Base-by-base conservation (phyloP, 2,113 vertebrate species). In the Lophura nycthemera region DNA sequence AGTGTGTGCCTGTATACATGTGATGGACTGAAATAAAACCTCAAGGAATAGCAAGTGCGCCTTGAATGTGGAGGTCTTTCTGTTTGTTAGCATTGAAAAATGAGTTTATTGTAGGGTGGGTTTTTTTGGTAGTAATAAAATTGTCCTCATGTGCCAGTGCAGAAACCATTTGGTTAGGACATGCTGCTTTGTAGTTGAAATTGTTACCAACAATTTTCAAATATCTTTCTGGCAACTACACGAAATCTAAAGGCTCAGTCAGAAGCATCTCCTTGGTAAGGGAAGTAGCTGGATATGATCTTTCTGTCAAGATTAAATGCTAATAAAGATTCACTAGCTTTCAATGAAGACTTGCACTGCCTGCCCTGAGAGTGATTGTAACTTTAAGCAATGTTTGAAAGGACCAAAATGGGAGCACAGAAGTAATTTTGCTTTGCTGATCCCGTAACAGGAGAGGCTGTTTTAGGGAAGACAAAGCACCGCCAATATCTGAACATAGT, bases 401-500 rank as follows among this genome's bases (percentile, higher is more conserved):
- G 92, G 63, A 86, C 61, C 93, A 89, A 75, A 65, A 86, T 66
- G 86, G 57, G 79, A 95, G 45, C 93, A 79, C 50, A 94, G 60
- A 89, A 94, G 75, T 32, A 77, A 95, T 93, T 89, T 90, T 76
- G 57, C 50, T 91, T 93, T 95, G 69, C 63, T 89, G 66, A 81
- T 94, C 97, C 57, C 89, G 91, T 88, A 90, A 87, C 82, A 59
- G 67, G 69, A 96, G 83, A 96, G 72, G 54, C 81, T 59, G 24
- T 74, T 93, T 94, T 93, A 84, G 86, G 82, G 36, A 89, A 93
- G 95, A 94, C 54, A 89, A 92, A 95, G 65, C 89, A 91, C 91
- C 73, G 94, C 83, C 78, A 81, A 43, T 36, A 84, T 93, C 89
- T 73, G 79, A 96, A 83, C 60, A 67, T 94, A 47, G 18, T 76